Evolutionary conservation across 2,113 vertebrate species (phyloP).

Genomic region (Pelobates fuscus): DNA sequence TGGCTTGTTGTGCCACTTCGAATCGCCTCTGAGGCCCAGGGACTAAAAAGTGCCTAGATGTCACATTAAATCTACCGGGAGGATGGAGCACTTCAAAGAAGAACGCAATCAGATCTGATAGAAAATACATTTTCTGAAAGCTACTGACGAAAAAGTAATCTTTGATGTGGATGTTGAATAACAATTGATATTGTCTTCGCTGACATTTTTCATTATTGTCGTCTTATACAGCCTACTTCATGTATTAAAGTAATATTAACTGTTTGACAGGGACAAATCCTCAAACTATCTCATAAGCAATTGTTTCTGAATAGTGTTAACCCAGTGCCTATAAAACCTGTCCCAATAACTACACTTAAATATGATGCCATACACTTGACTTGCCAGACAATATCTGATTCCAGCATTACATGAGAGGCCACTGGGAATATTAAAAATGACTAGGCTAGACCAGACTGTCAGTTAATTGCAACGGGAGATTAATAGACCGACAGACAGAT

Average conservation of each 20-base stretch:
- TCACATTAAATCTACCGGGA: slow-evolving; percentile 86
- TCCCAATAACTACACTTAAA: slow-evolving; percentile 79
- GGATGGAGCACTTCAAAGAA: slow-evolving; percentile 84
- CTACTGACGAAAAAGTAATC: slow-evolving; percentile 90
- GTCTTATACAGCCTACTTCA: slow-evolving; percentile 90
- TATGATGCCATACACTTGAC: slow-evolving; percentile 68
- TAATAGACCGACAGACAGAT: not conserved
- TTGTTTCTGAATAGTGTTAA: slow-evolving; percentile 84
- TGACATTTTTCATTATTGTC: slow-evolving; percentile 98
- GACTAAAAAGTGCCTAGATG: slow-evolving; percentile 84
- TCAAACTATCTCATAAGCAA: slow-evolving; percentile 90
- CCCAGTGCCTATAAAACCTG: slow-evolving; percentile 76
- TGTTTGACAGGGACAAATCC: slow-evolving; percentile 92
- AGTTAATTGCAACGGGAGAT: slow-evolving; percentile 68
- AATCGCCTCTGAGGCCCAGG: slow-evolving; percentile 82
- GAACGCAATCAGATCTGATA: slow-evolving; percentile 86
- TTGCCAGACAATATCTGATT: slow-evolving; percentile 73
- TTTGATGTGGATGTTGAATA: slow-evolving; percentile 97
- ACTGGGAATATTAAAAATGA: slow-evolving; percentile 75
- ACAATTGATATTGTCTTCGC: slow-evolving; percentile 98
- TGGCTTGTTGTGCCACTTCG: slow-evolving; percentile 83
- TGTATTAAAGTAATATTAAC: slow-evolving; percentile 93
- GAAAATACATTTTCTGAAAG: slow-evolving; percentile 91
- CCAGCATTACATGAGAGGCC: slow-evolving; percentile 61
- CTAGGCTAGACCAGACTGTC: slow-evolving; percentile 68